These are phyloP conservation scores for Synergus japonicus DNA, from an alignment of 2,888 invertebrate genomes.

Conservation along the genomic window DNA sequence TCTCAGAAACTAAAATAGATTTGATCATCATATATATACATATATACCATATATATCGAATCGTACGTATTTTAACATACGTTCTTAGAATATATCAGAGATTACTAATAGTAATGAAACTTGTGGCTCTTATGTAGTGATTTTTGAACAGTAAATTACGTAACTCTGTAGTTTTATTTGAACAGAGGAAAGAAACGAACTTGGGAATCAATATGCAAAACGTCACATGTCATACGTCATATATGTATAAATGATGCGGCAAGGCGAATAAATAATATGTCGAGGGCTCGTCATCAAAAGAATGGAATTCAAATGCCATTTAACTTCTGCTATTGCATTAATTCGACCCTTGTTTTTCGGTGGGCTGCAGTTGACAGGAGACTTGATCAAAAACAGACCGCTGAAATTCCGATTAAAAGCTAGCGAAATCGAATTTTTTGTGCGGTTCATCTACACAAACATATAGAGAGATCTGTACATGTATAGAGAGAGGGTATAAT, in stretches of 20 bases:
- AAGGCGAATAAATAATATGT: conserved; percentile 16
- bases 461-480: not conserved
- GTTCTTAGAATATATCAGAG: not conserved
- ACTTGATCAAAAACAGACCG: conserved; percentile 26
- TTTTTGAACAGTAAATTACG: not conserved
- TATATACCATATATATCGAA: too few relatives aligned
- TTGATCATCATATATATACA: not conserved
- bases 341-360: conserved; percentile 10
- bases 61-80: not conserved
- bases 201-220: not conserved
- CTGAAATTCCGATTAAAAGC: conserved; percentile 26
- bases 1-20: not conserved
- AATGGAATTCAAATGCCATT: conserved; percentile 18
- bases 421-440: conserved; percentile 26
- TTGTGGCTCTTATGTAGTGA: not conserved
- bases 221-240: not conserved
- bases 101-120: not conserved
- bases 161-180: not conserved
- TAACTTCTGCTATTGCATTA: conserved; percentile 12
- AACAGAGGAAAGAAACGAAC: not conserved
- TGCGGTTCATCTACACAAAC: not conserved
- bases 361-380: conserved; percentile 20
- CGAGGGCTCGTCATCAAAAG: conserved; percentile 25
- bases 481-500: not conserved
- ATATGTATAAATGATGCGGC: conserved; percentile 7